A percentile compares a stretch with the other conserved stretches of the same genome.
phyloP scores from a whole-genome alignment of 2,113 vertebrate species.

The Manacus vitellinus region DNA sequence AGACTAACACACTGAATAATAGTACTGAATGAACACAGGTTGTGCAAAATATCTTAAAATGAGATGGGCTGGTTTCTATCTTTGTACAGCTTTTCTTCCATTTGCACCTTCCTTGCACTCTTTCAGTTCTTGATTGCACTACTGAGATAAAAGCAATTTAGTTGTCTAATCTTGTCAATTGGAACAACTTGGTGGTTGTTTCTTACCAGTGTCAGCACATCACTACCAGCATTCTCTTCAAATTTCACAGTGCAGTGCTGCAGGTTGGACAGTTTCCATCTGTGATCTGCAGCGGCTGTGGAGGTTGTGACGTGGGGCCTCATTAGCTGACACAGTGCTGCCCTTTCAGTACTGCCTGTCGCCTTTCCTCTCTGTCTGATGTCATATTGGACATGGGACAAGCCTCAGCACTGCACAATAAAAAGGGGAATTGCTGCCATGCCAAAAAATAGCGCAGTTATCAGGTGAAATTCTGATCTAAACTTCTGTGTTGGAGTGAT shows the following conservation, averaged over 20 bases:
- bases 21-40: background rate
- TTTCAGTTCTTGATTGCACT: background rate
- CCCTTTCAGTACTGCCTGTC: background rate
- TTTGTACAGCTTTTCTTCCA: background rate
- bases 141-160: background rate
- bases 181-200: background rate
- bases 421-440: background rate
- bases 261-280: background rate
- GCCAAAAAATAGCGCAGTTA: background rate
- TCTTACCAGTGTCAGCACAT: background rate
- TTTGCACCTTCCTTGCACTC: background rate
- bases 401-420: background rate
- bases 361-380: background rate
- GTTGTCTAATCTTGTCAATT: background rate
- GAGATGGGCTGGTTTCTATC: background rate
- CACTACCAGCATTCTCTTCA: background rate
- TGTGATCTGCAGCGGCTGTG: accelerated
- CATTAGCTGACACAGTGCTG: background rate
- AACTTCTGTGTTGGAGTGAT: background rate
- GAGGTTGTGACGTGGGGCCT: background rate
- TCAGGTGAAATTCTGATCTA: background rate
- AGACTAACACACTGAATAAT: background rate
- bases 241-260: background rate
- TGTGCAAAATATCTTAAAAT: background rate
- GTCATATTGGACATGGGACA: too few relatives aligned